phyloP scores from a whole-genome alignment of 2,113 vertebrate genomes.

The Heliornis fulica region DNA sequence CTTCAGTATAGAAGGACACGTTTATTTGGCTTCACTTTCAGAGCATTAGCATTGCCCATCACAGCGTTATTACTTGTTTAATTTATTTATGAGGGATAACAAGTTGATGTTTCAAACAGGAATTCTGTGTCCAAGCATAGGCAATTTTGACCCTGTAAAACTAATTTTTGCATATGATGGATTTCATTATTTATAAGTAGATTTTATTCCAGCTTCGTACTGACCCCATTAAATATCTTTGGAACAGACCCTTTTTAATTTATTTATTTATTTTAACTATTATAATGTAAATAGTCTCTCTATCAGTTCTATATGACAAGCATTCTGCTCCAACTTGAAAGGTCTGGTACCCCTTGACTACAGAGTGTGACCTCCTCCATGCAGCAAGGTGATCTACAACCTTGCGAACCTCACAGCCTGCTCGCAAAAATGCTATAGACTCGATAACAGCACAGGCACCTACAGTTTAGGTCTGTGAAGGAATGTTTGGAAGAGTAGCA shows the following conservation, averaged over 20 bases:
- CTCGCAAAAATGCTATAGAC: neutral
- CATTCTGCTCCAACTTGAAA: neutral
- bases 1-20: neutral
- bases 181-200: neutral
- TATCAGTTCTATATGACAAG: neutral
- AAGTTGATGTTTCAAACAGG: neutral
- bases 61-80: neutral
- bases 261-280: neutral
- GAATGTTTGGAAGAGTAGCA: neutral
- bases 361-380: accelerated
- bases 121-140: neutral
- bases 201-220: neutral
- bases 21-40: neutral
- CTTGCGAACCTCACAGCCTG: neutral
- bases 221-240: neutral
- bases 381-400: neutral
- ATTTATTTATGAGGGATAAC: neutral
- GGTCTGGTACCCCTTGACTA: neutral
- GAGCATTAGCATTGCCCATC: neutral
- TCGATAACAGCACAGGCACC: accelerated
- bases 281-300: neutral
- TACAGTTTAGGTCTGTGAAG: neutral
- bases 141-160: neutral
- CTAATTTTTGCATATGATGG: neutral
- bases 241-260: neutral